These are phyloP conservation scores for Macrobrachium rosenbergii DNA, from an alignment of 1,140 invertebrate genomes.

Conservation along the genomic window DNA sequence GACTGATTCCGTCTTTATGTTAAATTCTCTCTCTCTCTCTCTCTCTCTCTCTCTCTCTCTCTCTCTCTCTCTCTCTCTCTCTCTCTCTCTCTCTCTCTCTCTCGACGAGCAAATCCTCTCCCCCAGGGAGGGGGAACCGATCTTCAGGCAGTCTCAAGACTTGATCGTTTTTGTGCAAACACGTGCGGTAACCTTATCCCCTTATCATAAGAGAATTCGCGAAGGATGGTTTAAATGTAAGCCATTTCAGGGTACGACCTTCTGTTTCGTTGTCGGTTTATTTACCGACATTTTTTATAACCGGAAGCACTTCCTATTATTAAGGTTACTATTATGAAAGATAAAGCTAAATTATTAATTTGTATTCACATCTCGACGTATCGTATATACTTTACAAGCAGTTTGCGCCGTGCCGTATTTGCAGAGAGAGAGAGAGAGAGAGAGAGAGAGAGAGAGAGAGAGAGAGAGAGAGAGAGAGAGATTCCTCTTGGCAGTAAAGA, in stretches of 20 bases:
- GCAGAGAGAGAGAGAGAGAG: slow-evolving; percentile 15
- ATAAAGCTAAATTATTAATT: not conserved
- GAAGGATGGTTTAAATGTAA: too few species aligned
- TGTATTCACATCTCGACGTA: not conserved
- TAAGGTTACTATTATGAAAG: too few species aligned
- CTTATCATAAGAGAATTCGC: too few species aligned
- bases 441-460: slow-evolving; percentile 24
- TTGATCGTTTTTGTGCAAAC: too few species aligned
- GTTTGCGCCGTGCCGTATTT: not conserved
- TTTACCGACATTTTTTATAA: too few species aligned
- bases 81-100: not conserved
- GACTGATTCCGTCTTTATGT: not conserved
- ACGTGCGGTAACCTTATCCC: too few species aligned
- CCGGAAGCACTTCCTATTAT: too few species aligned
- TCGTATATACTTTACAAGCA: not conserved
- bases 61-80: slow-evolving; percentile 1
- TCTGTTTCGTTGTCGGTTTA: too few species aligned
- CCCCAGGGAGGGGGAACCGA: too few species aligned
- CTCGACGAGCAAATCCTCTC: not conserved
- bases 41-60: not conserved
- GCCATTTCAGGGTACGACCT: too few species aligned
- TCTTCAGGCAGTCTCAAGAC: too few species aligned
- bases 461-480: slow-evolving; percentile 2
- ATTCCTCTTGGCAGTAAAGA: not conserved
- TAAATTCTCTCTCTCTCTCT: too few species aligned